Evolutionary conservation across 2,797 vertebrate genomes (phyloP).

Genomic region (Muscicapa comitata): DNA sequence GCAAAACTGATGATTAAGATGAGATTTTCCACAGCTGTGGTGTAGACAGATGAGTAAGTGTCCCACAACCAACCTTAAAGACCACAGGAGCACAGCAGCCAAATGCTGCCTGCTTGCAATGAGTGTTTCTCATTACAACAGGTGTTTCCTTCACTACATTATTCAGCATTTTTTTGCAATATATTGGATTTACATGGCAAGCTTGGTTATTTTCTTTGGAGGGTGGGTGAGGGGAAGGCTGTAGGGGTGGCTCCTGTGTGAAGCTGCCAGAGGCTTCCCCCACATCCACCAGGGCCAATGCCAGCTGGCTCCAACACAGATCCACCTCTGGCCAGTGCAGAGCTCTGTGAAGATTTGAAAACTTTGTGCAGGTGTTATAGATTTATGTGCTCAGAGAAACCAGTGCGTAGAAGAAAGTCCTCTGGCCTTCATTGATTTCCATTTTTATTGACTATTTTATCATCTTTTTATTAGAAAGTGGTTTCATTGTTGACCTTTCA

Average conservation of each 20-base stretch:
- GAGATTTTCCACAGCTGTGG: neutral
- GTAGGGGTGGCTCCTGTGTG: neutral
- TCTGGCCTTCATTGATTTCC: neutral
- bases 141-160: neutral
- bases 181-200: neutral
- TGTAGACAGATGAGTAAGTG: neutral
- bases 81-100: neutral
- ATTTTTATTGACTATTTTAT: neutral
- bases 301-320: neutral
- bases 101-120: neutral
- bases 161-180: neutral
- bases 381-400: neutral
- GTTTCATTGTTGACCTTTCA: neutral
- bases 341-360: neutral
- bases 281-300: neutral
- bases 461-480: neutral
- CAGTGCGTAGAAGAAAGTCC: neutral
- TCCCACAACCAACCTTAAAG: neutral
- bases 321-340: neutral
- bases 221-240: neutral
- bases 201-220: too few relatives aligned
- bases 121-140: neutral
- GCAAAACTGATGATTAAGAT: neutral
- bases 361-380: neutral
- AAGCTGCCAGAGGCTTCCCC: neutral